These are phyloP conservation scores for Eulemur albifrons DNA, from an alignment of 2,797 vertebrate species.

Conservation along the genomic window DNA sequence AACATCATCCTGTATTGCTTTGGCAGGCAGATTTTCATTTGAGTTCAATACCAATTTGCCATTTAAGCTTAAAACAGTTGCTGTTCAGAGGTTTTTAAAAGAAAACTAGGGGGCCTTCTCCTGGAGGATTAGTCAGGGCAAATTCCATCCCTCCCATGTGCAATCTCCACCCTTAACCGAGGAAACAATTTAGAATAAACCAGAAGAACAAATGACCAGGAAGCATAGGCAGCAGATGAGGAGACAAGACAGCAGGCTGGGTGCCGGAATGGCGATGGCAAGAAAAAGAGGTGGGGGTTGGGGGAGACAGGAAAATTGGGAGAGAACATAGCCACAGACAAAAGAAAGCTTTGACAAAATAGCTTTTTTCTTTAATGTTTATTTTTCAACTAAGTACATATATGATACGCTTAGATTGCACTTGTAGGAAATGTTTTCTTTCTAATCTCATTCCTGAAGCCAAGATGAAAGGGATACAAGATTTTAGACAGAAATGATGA, in stretches of 20 bases:
- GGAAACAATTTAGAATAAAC: background rate
- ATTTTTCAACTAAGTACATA: background rate
- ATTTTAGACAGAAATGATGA: background rate
- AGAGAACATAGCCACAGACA: background rate
- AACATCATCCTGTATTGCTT: background rate
- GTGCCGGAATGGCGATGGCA: background rate
- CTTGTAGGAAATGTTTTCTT: background rate
- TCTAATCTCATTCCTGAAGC: background rate
- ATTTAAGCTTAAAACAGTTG: constrained; percentile 20
- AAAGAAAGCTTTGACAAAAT: background rate
- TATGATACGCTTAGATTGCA: background rate
- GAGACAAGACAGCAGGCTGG: background rate
- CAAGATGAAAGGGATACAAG: background rate
- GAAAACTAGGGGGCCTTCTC: background rate
- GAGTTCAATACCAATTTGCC: constrained; percentile 38
- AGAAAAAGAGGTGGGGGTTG: background rate
- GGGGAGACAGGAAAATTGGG: background rate
- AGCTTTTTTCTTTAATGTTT: background rate
- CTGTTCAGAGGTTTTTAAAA: background rate
- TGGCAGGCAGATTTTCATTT: constrained; percentile 45
- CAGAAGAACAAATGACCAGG: background rate
- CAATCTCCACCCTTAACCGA: background rate
- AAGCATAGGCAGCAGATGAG: background rate
- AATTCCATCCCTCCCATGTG: background rate
- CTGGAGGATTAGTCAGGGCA: background rate